Evolutionary conservation across 2,888 invertebrate genomes (phyloP), one percentile per base, ranked within the genome.

Genomic region (Macrosoma leucophasiata): DNA sequence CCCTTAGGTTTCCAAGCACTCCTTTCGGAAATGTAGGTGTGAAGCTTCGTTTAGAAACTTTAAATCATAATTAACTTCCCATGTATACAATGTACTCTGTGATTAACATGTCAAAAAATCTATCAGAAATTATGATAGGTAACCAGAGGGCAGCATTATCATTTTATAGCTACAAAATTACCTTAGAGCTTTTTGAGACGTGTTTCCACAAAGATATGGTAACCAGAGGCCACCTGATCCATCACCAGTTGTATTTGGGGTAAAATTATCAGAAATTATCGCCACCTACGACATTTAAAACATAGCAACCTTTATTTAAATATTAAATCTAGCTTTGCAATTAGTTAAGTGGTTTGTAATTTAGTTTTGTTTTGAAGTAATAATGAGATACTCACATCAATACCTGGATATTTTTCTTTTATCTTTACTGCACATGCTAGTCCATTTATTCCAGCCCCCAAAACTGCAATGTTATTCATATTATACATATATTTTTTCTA

Each of bases 391-490:
- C 70, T 70, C 53, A 82, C 85, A 36, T 81, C 56, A 39, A 55
- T 59, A 33, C 69, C 44, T 12, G 84, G 84, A 44, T 86, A 84
- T 46, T 77, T 77, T 51, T 89, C 86, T 55, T 90, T 87, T 21
- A 93, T 86, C 57, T 86, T 86, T 1, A 91, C 63, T 3, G 92
- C 94, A 48, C 90, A 86, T 15, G 89, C 85, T 6, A 92, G 64
- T 0, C 94, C 94, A 29, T 89, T 88, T 0, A 92, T 86, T 2
- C 94, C 94, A 2, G 89, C 92, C 8, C 94, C 94, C 29, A 94
- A 63, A n/a, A 94, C 87, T 13, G 88, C 89, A 43, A 91, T 65
- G 51, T 66, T 75, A 2, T 61, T 47, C 63, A 75, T 71, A 41
- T 39, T 41, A 15, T 33, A 33, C 13, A 32, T 19, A 15, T 29